Conservation (phyloP, 2,888 invertebrate species). For the Zaprionus lineosus region DNA sequence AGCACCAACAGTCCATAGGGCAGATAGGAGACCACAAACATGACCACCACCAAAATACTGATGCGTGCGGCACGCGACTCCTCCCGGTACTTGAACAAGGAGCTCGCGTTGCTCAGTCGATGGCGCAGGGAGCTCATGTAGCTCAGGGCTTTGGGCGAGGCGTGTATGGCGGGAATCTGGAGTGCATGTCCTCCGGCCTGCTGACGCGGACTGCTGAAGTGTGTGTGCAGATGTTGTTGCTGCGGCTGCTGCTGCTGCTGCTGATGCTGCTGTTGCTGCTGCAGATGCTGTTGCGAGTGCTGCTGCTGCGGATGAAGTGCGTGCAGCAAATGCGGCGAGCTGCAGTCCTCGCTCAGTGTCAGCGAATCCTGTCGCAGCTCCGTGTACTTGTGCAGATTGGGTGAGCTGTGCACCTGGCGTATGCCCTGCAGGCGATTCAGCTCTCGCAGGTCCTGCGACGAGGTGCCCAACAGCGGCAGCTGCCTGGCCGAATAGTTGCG, state of each 20-base stretch:
- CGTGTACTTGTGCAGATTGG: constrained; percentile 81
- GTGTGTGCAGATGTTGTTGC: constrained; percentile 50
- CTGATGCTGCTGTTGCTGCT: constrained; percentile 3
- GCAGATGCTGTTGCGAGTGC: constrained; percentile 38
- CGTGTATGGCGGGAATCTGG: constrained; percentile 81
- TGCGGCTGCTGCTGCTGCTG: constrained; percentile 30
- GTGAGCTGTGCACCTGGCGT: constrained; percentile 82
- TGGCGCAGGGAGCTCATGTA: constrained; percentile 89
- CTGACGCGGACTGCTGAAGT: constrained; percentile 55
- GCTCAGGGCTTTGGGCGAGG: constrained; percentile 82
- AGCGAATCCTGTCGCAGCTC: constrained; percentile 64
- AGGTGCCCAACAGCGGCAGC: constrained; percentile 78
- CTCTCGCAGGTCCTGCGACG: constrained; percentile 80
- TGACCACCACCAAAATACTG: constrained; percentile 85
- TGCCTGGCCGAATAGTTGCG: constrained; percentile 82
- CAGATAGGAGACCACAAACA: constrained; percentile 83
- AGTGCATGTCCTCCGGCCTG: constrained; percentile 65
- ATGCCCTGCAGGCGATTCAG: constrained; percentile 70
- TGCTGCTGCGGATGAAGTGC: constrained; percentile 56
- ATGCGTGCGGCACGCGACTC: constrained; percentile 95
- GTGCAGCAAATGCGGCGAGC: constrained; percentile 76
- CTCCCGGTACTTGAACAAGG: constrained; percentile 92
- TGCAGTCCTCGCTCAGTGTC: constrained; percentile 58
- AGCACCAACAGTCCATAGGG: constrained; percentile 82
- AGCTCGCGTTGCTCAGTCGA: constrained; percentile 92